A percentile compares a stretch with the other conserved stretches of the same genome.
Evolutionary conservation across 2,888 invertebrate species (phyloP).

Genomic region (Kuschelorhynchus macadamiae): DNA sequence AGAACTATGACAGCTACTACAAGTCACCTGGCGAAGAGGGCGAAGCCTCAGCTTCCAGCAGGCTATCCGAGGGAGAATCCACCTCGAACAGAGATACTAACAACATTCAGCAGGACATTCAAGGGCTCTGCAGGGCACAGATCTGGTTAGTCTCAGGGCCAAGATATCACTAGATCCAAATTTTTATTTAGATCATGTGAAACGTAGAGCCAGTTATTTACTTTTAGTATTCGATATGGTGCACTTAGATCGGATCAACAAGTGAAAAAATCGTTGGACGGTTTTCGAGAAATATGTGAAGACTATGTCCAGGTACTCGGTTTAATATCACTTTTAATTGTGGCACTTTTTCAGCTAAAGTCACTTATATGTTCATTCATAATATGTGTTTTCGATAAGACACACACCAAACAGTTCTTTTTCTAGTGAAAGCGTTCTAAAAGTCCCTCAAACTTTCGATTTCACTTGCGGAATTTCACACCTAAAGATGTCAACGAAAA

Average conservation of each 20-base stretch:
- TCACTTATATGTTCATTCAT: too few species aligned
- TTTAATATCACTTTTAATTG: slow-evolving; percentile 6
- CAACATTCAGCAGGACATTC: slow-evolving; percentile 52
- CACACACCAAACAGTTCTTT: background rate
- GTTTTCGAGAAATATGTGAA: background rate
- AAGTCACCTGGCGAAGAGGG: slow-evolving; percentile 59
- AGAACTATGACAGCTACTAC: slow-evolving; percentile 33
- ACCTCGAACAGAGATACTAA: slow-evolving; percentile 61
- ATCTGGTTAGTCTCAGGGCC: too few species aligned
- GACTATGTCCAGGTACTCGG: slow-evolving; percentile 1
- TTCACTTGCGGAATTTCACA: background rate
- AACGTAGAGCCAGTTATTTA: too few species aligned
- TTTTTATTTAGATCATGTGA: background rate
- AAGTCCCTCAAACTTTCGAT: background rate
- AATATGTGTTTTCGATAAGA: background rate
- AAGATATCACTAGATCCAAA: background rate
- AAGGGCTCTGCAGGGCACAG: background rate
- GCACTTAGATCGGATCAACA: background rate
- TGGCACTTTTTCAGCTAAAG: background rate
- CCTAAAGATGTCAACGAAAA: background rate
- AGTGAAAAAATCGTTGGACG: slow-evolving; percentile 1
- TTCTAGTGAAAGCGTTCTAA: background rate
- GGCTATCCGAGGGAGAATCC: slow-evolving; percentile 64
- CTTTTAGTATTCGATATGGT: too few species aligned
- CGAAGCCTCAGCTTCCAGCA: slow-evolving; percentile 61